Percentiles rank a stretch among this genome's conserved stretches.
Conservation (phyloP, 2,888 invertebrate genomes). For the Drosophila mimica region DNA sequence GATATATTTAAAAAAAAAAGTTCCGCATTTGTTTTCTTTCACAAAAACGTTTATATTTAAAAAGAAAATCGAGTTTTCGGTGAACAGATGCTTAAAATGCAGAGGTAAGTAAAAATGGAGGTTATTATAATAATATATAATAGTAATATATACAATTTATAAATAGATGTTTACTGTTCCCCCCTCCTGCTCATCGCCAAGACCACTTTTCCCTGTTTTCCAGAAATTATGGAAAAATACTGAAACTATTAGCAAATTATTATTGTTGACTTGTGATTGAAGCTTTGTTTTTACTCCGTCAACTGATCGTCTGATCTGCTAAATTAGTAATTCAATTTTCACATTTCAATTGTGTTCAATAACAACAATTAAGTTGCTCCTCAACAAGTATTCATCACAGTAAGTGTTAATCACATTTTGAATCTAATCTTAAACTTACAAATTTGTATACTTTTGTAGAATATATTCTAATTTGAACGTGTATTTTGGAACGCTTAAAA, state of each 20-base stretch:
- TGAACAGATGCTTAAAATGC: not conserved
- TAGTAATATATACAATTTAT: not conserved
- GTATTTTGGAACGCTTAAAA: not conserved
- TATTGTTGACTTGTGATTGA: not conserved
- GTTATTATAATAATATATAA: not conserved
- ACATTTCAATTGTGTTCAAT: constrained; percentile 7
- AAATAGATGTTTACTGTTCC: not conserved
- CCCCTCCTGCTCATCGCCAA: not conserved
- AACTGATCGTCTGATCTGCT: not conserved
- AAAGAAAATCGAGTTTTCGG: not conserved
- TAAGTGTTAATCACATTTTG: not conserved
- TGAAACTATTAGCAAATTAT: not conserved
- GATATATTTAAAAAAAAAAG: constrained; percentile 6
- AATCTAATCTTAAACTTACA: fast-evolving
- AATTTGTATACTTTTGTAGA: not conserved
- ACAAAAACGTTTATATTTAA: not conserved
- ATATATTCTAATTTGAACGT: not conserved
- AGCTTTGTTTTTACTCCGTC: not conserved
- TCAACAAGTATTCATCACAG: not conserved
- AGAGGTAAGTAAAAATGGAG: not conserved
- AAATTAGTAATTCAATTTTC: constrained; percentile 1
- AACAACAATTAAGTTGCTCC: not conserved
- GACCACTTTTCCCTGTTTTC: not conserved
- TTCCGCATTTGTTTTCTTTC: not conserved
- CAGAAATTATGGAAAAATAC: not conserved